Base-by-base conservation (phyloP, 2,888 invertebrate species). In the Strigamia maritima region DNA sequence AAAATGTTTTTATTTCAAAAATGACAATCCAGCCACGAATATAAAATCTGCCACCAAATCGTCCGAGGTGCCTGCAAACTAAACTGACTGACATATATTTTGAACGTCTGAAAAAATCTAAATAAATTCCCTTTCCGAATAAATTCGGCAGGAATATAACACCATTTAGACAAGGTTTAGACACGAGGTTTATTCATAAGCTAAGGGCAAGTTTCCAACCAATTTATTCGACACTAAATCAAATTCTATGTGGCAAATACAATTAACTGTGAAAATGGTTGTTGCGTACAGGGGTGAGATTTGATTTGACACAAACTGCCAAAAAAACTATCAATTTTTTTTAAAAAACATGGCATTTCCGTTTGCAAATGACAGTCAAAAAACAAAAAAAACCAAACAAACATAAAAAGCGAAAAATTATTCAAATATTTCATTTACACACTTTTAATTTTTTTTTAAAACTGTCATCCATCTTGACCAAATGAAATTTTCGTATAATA, bases 41-140 rank as follows among this genome's bases (percentile, higher is more conserved):
- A 24, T 78, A 65, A 78, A 74, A 65, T n/a, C 60, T 60, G 60
- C 60, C 60, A 60, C 60, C 60, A 60, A 60, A 40, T 40, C 40
- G 40, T 40, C 40, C 40, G 60, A 60, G 22, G 22, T 60, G 22
- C 19, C 60, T 60, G 35, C 35, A 22, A 28, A 75, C 28, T 75
- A 75, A 75, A 75, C 75, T 75, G 24, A 14, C 26, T 75, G 16
- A 75, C 75, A 75, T 8, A n/a, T 75, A 75, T 75, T 31, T 75
- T 75, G 31, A 31, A 31, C 31, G 2, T 31, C 3, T 16, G 22
- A 26, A 24, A n/a, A 31, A 28, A 75, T 75, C 35, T 31, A 75
- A 75, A 75, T 75, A 24, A 75, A 70, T 75, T n/a, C 60, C 60
- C n/a, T n/a, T 4, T 8, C 60, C 60, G 60, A 60, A 60, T 19